These are phyloP conservation scores for Coenobita brevimanus DNA, from an alignment of 1,140 invertebrate species.

Conservation along the genomic window DNA sequence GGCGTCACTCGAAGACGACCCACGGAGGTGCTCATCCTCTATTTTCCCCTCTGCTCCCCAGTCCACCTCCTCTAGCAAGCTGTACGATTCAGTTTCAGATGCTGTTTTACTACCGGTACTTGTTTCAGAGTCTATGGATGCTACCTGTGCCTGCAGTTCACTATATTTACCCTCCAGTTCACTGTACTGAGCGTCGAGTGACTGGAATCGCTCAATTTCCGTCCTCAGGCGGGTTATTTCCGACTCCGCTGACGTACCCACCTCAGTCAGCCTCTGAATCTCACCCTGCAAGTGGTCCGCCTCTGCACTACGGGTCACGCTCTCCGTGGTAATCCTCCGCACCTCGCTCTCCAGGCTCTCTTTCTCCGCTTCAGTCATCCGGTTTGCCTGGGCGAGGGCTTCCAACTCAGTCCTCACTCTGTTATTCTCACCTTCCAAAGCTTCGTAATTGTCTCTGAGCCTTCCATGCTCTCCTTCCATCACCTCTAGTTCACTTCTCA, in stretches of 20 bases:
- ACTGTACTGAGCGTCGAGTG: constrained; percentile 45
- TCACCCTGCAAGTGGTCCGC: constrained; percentile 57
- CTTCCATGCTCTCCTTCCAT: constrained; percentile 66
- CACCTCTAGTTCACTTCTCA: constrained; percentile 66
- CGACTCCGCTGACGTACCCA: constrained; percentile 60
- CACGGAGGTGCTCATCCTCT: constrained; percentile 62
- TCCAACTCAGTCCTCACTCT: constrained; percentile 60
- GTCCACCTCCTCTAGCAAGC: constrained; percentile 60
- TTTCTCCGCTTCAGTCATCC: constrained; percentile 66
- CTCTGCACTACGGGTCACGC: constrained; percentile 45
- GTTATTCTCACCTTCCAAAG: constrained; percentile 59
- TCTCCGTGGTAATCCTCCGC: constrained; percentile 55
- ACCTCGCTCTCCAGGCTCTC: constrained; percentile 66
- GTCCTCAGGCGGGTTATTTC: constrained; percentile 52
- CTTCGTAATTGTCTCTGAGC: constrained; percentile 39
- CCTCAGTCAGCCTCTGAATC: constrained; percentile 64
- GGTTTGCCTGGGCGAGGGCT: constrained; percentile 54
- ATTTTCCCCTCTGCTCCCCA: constrained; percentile 66
- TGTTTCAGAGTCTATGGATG: constrained; percentile 11
- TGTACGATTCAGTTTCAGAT: constrained; percentile 35
- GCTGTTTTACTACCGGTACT: constrained; percentile 30
- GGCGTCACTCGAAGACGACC: constrained; percentile 53
- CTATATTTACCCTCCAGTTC: constrained; percentile 55
- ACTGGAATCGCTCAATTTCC: constrained; percentile 53
- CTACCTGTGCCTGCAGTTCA: constrained; percentile 46